Evolutionary conservation across 2,888 invertebrate species (phyloP).

Genomic region (Zaprionus lineosus): DNA sequence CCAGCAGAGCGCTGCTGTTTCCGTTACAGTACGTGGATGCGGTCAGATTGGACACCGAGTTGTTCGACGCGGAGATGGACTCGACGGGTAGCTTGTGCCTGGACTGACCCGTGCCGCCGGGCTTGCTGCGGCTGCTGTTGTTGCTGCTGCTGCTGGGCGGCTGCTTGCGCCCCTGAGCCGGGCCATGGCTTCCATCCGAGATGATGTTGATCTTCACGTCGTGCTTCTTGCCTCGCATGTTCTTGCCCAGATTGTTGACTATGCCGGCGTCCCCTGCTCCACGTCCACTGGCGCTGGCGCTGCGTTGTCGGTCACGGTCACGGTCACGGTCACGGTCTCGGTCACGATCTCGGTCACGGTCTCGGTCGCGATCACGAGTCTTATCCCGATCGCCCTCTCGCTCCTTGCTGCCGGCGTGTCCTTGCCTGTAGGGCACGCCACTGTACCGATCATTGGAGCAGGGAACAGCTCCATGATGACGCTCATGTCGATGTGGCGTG

Average conservation of each 20-base stretch:
- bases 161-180: conserved; percentile 36
- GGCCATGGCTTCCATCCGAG: conserved; percentile 72
- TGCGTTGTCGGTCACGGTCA: conserved; percentile 27
- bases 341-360: conserved; percentile 32
- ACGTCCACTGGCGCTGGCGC: conserved; percentile 34
- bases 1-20: conserved; percentile 58
- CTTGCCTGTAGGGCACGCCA: conserved; percentile 52
- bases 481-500: conserved; percentile 39
- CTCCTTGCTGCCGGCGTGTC: conserved; percentile 29
- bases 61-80: conserved; percentile 71
- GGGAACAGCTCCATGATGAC: conserved; percentile 37
- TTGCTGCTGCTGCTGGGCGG: conserved; percentile 28
- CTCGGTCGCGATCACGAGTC: conserved; percentile 26
- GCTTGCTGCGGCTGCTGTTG: conserved; percentile 39
- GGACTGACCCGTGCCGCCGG: conserved; percentile 9
- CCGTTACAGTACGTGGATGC: conserved; percentile 81
- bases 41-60: conserved; percentile 81
- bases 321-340: conserved; percentile 32
- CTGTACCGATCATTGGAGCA: conserved; percentile 39
- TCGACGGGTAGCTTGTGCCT: conserved; percentile 66
- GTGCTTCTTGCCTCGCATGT: conserved; percentile 71
- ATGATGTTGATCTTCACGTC: conserved; percentile 81
- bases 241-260: conserved; percentile 68
- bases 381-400: conserved; percentile 22
- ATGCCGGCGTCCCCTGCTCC: conserved; percentile 66